phyloP scores from a whole-genome alignment of 2,888 invertebrate species.

The Xylophagus ater region DNA sequence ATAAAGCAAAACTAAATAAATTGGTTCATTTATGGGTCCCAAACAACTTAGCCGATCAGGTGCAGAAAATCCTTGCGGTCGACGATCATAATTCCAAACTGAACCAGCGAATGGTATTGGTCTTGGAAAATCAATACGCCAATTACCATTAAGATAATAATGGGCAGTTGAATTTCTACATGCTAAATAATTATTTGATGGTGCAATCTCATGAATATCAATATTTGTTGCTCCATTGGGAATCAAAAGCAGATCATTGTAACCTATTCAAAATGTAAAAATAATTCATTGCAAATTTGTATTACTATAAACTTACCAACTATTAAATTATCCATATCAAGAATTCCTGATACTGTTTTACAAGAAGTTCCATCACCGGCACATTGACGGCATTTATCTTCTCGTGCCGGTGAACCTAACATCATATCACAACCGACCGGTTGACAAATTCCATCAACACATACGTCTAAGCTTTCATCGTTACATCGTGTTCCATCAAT shows the following conservation, averaged over 20 bases:
- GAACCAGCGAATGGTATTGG: conserved; percentile 69
- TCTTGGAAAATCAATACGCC: conserved; percentile 84
- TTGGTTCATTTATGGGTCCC: conserved; percentile 83
- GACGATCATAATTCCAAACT: conserved; percentile 79
- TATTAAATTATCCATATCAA: conserved; percentile 61
- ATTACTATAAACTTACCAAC: conserved; percentile 55
- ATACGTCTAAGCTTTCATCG: conserved; percentile 77
- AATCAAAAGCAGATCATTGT: conserved; percentile 82
- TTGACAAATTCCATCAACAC: conserved; percentile 88
- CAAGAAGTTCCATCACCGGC: conserved; percentile 87
- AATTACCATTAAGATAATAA: conserved; percentile 90
- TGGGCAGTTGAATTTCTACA: conserved; percentile 69
- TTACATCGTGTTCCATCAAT: conserved; percentile 75
- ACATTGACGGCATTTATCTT: conserved; percentile 86
- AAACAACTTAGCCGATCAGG: conserved; percentile 73
- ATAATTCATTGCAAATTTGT: no score
- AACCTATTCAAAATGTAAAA: conserved; percentile 50
- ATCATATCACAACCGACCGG: conserved; percentile 91
- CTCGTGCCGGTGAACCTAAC: conserved; percentile 74
- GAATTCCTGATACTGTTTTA: conserved; percentile 59
- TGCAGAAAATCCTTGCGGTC: conserved; percentile 66
- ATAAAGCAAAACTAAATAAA: conserved; percentile 72
- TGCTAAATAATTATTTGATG: conserved; percentile 85
- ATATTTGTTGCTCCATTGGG: conserved; percentile 92
- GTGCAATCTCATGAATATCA: conserved; percentile 59